phyloP scores from a whole-genome alignment of 2,113 vertebrate species.

The Paradisaea rubra region DNA sequence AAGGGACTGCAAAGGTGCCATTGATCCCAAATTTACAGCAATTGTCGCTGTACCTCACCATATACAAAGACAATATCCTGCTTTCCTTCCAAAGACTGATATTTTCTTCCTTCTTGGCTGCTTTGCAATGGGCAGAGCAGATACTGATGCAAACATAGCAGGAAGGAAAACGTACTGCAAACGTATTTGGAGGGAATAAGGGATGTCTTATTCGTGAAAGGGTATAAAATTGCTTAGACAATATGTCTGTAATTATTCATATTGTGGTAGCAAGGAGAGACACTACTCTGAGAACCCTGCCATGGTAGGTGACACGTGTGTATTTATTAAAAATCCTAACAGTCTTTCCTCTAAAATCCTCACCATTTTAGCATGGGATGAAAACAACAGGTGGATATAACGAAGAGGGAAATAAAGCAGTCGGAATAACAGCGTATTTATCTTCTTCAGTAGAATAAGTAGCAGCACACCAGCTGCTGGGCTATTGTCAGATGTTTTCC shows the following conservation, averaged over 20 bases:
- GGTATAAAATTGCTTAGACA: neutral
- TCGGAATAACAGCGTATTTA: neutral
- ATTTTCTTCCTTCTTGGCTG: neutral
- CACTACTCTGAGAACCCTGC: neutral
- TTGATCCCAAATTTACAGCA: neutral
- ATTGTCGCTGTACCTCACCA: neutral
- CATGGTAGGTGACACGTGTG: neutral
- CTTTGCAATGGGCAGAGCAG: neutral
- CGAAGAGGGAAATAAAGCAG: neutral
- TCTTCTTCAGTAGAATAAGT: constrained; percentile 39
- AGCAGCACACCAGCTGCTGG: constrained; percentile 44
- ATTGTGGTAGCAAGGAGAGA: neutral
- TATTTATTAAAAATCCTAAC: neutral
- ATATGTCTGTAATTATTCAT: neutral
- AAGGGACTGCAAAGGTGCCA: neutral
- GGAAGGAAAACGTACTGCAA: neutral
- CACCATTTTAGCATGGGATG: neutral
- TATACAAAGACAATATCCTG: neutral
- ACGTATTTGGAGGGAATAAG: neutral
- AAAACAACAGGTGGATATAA: constrained; percentile 43
- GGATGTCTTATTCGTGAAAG: neutral
- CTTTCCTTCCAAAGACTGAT: neutral
- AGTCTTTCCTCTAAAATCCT: neutral
- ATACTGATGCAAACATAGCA: neutral
- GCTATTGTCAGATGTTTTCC: constrained; percentile 49